phyloP scores from a whole-genome alignment of 2,888 invertebrate species.

The Hydropsyche betteni region DNA sequence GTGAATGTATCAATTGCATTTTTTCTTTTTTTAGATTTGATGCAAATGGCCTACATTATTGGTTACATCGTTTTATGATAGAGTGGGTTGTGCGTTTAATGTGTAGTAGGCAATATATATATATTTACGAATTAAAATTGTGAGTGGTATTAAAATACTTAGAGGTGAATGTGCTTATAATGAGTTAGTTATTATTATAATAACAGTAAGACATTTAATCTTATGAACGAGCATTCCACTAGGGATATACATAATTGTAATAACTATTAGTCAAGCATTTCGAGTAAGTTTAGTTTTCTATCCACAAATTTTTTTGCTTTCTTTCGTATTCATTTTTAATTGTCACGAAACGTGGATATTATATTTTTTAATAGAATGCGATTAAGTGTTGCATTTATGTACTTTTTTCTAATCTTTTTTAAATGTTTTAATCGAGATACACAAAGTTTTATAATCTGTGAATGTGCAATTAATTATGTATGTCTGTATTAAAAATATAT shows the following conservation, averaged over 20 bases:
- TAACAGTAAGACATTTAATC: conserved; percentile 50
- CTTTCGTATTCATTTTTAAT: conserved; percentile 41
- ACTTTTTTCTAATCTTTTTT: background rate
- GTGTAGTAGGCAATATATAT: conserved; percentile 50
- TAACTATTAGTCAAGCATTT: conserved; percentile 42
- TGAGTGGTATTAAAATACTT: conserved; percentile 47
- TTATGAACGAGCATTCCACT: conserved; percentile 51
- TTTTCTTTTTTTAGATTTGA: conserved; percentile 42
- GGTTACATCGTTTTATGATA: conserved; percentile 44
- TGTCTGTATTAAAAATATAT: background rate
- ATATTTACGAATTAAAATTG: conserved; percentile 44
- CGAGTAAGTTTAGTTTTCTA: conserved; percentile 15
- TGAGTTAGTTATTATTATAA: conserved; percentile 43
- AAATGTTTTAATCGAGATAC: background rate
- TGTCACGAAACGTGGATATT: conserved; percentile 33
- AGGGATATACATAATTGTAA: conserved; percentile 48
- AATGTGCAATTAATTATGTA: conserved; percentile 18
- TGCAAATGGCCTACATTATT: conserved; percentile 48
- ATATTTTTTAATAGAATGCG: background rate
- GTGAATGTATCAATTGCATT: conserved; percentile 44
- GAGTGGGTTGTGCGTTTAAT: conserved; percentile 51
- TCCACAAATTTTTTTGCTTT: conserved; percentile 23
- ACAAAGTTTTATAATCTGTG: conserved; percentile 11
- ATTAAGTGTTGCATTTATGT: background rate
- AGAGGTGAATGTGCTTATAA: conserved; percentile 52